Percentiles rank a stretch among this genome's conserved stretches.
Evolutionary conservation across 2,113 vertebrate species (phyloP).

Genomic region (Neodontobutis hainanensis): DNA sequence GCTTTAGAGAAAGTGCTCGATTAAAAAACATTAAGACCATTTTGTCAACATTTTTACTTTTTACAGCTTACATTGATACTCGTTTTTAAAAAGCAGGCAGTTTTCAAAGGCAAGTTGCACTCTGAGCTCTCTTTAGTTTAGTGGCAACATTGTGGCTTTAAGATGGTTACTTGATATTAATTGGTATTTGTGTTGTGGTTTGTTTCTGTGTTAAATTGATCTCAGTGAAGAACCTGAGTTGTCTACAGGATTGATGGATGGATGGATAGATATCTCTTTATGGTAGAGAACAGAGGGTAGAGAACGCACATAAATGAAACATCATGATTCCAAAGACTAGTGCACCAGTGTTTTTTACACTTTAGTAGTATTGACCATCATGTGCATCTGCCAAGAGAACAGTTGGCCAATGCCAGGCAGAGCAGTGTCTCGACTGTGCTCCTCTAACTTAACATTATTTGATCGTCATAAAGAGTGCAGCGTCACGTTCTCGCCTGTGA

Average conservation of each 20-base stretch:
- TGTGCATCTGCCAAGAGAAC: conserved; percentile 3
- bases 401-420: no score
- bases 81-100: conserved; percentile 25
- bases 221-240: conserved; percentile 44
- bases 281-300: no score
- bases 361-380: no score
- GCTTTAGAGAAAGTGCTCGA: conserved; percentile 59
- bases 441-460: no score
- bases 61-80: conserved; percentile 1
- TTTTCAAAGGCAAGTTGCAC: conserved; percentile 32
- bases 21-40: conserved; percentile 31
- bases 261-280: background rate
- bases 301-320: conserved; percentile 42
- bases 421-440: no score
- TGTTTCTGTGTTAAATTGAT: conserved; percentile 38
- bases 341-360: no score
- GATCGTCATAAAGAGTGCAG: no score
- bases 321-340: background rate
- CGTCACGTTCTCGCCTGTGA: no score
- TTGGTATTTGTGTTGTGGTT: background rate
- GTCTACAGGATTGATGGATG: conserved; percentile 44
- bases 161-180: background rate
- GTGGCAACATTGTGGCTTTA: conserved; percentile 29
- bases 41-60: conserved; percentile 1
- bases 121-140: conserved; percentile 17